Percentiles rank a stretch among this genome's conserved stretches.
These are phyloP conservation scores for Ptychadena robeensis DNA, from an alignment of 2,797 vertebrate genomes.

Conservation along the genomic window DNA sequence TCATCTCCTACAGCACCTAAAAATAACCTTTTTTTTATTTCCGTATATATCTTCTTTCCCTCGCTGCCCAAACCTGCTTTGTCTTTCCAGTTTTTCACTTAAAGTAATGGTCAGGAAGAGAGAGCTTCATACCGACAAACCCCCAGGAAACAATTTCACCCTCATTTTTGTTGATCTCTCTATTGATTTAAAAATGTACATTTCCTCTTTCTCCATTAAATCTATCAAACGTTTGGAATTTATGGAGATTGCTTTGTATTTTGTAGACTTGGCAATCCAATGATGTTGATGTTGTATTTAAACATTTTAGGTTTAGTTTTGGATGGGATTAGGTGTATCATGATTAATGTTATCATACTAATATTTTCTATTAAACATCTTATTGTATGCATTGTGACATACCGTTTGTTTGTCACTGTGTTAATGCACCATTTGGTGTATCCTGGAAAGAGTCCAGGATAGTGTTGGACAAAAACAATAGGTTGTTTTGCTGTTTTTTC, in stretches of 20 bases:
- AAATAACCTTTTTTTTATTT: conserved; percentile 16
- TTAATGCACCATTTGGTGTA: too few species aligned
- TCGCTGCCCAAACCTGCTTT: conserved; percentile 9
- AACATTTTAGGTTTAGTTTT: too few species aligned
- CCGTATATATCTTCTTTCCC: background rate
- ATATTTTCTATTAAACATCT: too few species aligned
- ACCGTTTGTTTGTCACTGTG: too few species aligned
- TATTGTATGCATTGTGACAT: too few species aligned
- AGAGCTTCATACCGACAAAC: background rate
- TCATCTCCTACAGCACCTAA: conserved; percentile 12
- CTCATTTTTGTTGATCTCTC: conserved; percentile 18
- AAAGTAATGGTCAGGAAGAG: conserved; percentile 33
- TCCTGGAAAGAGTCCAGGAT: too few species aligned
- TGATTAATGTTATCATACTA: background rate
- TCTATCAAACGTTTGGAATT: background rate
- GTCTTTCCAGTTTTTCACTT: conserved; percentile 25
- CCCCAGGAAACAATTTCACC: conserved; percentile 21
- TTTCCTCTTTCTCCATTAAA: background rate
- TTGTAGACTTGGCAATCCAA: background rate
- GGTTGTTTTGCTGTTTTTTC: too few species aligned
- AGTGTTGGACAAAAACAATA: too few species aligned
- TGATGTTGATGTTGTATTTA: background rate
- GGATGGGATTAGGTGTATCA: too few species aligned
- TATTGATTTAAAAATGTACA: conserved; percentile 13
- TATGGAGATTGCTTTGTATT: background rate